phyloP scores from a whole-genome alignment of 2,797 vertebrate species.

The Cirrhinus molitorella region DNA sequence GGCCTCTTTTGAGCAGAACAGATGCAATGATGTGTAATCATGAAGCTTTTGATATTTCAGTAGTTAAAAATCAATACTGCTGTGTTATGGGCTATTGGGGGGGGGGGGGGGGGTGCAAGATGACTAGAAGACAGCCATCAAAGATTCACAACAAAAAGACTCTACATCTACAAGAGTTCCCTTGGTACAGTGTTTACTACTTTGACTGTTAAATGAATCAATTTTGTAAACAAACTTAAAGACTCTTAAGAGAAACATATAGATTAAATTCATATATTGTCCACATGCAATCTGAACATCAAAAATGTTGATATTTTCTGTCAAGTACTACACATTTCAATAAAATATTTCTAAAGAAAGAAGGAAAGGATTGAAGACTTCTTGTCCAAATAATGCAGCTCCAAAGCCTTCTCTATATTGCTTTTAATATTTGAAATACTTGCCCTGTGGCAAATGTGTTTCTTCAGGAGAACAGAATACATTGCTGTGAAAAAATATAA shows the following conservation, averaged over 20 bases:
- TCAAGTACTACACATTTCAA: background rate
- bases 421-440: constrained; percentile 7
- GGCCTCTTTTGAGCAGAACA: constrained; percentile 33
- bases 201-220: background rate
- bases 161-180: too few species aligned
- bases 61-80: constrained; percentile 46
- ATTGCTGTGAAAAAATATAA: constrained; percentile 2
- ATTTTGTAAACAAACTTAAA: background rate
- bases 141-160: background rate
- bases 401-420: background rate
- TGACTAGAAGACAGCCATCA: background rate
- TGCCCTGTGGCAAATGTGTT: constrained; percentile 4
- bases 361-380: too few species aligned
- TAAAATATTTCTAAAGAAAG: too few species aligned
- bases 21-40: constrained; percentile 49
- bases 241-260: background rate
- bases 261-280: background rate
- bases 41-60: constrained; percentile 52
- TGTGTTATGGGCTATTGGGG: constrained; percentile 27
- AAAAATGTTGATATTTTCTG: background rate
- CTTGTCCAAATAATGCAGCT: background rate
- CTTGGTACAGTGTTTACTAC: background rate
- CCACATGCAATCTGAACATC: background rate
- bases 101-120: background rate
- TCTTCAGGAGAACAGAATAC: constrained; percentile 14